Percentiles rank a stretch among this genome's conserved stretches.
These are phyloP conservation scores for Mesorhabditis spiculigera DNA, from an alignment of 2,888 invertebrate genomes.

Conservation along the genomic window DNA sequence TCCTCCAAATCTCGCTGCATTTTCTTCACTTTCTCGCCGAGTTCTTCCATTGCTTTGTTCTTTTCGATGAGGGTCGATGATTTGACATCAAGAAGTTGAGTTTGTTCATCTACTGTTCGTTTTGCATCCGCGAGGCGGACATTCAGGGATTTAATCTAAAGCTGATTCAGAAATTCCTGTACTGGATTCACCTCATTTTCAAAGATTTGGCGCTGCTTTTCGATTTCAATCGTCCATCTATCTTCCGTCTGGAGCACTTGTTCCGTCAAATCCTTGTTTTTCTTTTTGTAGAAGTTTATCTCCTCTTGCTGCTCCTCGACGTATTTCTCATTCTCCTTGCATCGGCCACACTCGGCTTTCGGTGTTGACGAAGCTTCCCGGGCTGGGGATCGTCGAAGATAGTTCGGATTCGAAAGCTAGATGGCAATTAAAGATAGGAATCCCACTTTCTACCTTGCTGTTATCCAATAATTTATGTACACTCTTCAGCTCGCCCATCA, in stretches of 20 bases:
- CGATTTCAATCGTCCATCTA: constrained; percentile 58
- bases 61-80: constrained; percentile 48
- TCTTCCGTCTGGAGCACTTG: constrained; percentile 58
- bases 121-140: constrained; percentile 33
- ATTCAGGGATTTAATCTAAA: constrained; percentile 36
- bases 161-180: background rate
- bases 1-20: constrained; percentile 22
- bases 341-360: constrained; percentile 10
- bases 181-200: constrained; percentile 31
- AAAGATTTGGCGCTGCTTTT: constrained; percentile 51
- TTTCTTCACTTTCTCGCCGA: constrained; percentile 26
- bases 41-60: constrained; percentile 41
- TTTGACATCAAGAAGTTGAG: constrained; percentile 30
- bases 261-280: constrained; percentile 55
- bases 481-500: constrained; percentile 53
- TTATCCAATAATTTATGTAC: constrained; percentile 45
- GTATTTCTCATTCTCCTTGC: constrained; percentile 22
- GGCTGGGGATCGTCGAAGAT: constrained; percentile 5
- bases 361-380: constrained; percentile 1
- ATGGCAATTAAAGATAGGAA: background rate
- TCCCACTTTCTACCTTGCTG: constrained; percentile 23
- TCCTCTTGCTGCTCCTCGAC: constrained; percentile 38
- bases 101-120: constrained; percentile 34
- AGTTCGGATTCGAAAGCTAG: constrained; percentile 13
- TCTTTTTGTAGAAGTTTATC: constrained; percentile 52